Conservation (phyloP, 2,113 vertebrate species). For the Panurus biarmicus region DNA sequence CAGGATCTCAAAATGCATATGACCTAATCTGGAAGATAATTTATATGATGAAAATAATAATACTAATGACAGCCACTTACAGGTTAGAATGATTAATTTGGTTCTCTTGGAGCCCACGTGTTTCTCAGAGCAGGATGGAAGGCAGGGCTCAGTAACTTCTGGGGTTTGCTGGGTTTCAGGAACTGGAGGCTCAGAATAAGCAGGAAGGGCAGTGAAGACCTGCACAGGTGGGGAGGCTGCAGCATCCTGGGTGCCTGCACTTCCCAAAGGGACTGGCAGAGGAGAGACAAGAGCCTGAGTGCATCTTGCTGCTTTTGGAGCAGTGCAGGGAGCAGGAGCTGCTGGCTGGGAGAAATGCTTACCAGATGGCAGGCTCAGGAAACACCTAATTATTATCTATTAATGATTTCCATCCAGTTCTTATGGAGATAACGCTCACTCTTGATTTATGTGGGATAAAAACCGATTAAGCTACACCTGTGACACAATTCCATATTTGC, state of each 20-base stretch:
- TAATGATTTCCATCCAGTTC: conserved; percentile 27
- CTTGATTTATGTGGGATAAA: not conserved
- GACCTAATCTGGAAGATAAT: conserved; percentile 65
- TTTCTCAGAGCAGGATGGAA: not conserved
- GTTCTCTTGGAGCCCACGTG: conserved; percentile 5
- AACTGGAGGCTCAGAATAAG: not conserved
- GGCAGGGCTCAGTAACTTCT: not conserved
- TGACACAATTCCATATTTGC: not conserved
- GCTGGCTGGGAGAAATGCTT: not conserved
- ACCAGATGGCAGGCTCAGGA: conserved; percentile 49
- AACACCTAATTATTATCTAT: conserved; percentile 51
- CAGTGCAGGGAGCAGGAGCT: not conserved
- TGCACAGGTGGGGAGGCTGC: not conserved
- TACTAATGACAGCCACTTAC: conserved; percentile 61
- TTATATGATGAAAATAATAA: conserved; percentile 63
- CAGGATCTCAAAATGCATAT: conserved; percentile 59
- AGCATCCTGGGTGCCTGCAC: not conserved
- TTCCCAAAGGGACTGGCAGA: not conserved
- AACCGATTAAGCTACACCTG: not conserved
- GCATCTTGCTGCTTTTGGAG: not conserved
- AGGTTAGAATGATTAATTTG: conserved; percentile 46
- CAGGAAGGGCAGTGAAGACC: not conserved
- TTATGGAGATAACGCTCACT: not conserved
- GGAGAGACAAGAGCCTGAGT: not conserved
- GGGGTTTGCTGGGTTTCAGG: not conserved